Base-by-base conservation (phyloP, 2,797 vertebrate genomes). In the Hippoglossus hippoglossus region DNA sequence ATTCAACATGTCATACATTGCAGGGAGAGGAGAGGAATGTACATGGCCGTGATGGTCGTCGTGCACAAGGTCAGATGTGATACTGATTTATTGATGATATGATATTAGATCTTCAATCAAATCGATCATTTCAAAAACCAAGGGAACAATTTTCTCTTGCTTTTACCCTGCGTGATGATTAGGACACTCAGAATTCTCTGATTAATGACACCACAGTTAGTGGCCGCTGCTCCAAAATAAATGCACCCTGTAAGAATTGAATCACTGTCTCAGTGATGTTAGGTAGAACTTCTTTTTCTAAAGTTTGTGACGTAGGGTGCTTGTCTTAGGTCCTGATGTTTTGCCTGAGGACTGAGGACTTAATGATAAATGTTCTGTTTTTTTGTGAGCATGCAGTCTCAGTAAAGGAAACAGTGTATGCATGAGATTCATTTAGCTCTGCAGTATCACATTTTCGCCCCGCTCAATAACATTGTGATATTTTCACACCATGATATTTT, bases 181-280 rank as follows among this genome's bases (percentile, higher is more conserved):
- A 54, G 2, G 12, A 54, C 49, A 50, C 4, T 22, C 34, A 10
- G 39, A 52, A 18, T 62, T 56, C 22, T 44, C 21, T 47, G 10
- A 64, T 50, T 52, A 11, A 64, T 61, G 47, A 34, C 13, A 49
- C 21, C 15, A 50, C 19, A 57, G 56, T 64, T 57, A 62, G 34
- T 21, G 10, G 16, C 50, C 12, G 9, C 34, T 39, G 36, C 36
- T 39, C 36, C 36, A 34, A n/a, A 51, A 12, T 56, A 31, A 57
- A 41, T 59, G 49, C 34, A 55, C 21, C 16, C 36, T 52, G 73
- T 67, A 26, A 31, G 28, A 31, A 31, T 3, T 39, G 16, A 47
- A 77, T 77, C 41, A 61, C 36, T 16, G 50, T 73, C 59, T 36
- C 34, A 51, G 12, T 75, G 74, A 26, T 72, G 57, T 22, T 61